Percentiles rank a stretch among this genome's conserved stretches.
Evolutionary conservation across 2,797 vertebrate species (phyloP).

Genomic region (Pangasius macronema): DNA sequence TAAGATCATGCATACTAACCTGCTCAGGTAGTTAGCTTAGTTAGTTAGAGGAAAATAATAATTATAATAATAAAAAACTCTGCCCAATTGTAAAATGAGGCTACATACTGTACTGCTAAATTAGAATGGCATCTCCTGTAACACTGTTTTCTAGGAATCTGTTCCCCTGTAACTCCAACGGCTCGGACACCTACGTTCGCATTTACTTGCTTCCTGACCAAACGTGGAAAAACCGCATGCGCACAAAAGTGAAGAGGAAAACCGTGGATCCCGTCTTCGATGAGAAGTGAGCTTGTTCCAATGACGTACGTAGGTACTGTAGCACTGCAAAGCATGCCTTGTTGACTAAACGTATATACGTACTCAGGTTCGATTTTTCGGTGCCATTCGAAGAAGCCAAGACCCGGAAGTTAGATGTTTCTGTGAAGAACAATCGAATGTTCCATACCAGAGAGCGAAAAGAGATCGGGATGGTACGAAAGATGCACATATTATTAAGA

Average conservation of each 20-base stretch:
- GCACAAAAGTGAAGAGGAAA: slow-evolving; percentile 85
- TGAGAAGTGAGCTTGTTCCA: slow-evolving; percentile 78
- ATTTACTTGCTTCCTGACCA: slow-evolving; percentile 93
- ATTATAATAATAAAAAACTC: not conserved
- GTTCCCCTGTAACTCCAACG: slow-evolving; percentile 78
- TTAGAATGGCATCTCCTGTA: not conserved
- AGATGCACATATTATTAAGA: too few relatives aligned
- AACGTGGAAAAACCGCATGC: slow-evolving; percentile 84
- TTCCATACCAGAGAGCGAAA: slow-evolving; percentile 85
- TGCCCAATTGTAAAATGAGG: not conserved
- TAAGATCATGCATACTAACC: not conserved
- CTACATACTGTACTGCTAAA: not conserved
- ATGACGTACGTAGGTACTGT: not conserved
- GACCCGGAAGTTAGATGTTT: slow-evolving; percentile 83
- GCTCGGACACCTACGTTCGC: slow-evolving; percentile 89
- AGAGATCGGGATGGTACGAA: slow-evolving; percentile 88
- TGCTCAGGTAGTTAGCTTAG: not conserved
- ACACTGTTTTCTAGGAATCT: slow-evolving; percentile 76
- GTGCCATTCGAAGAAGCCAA: slow-evolving; percentile 80
- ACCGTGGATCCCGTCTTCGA: slow-evolving; percentile 85
- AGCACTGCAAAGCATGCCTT: too few relatives aligned
- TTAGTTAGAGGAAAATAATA: not conserved
- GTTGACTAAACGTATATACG: not conserved
- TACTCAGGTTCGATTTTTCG: slow-evolving; percentile 87
- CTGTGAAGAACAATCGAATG: slow-evolving; percentile 89